Percentiles rank a stretch among this genome's conserved stretches.
Conservation (phyloP, 2,888 invertebrate genomes). For the Tipula helvola region DNA sequence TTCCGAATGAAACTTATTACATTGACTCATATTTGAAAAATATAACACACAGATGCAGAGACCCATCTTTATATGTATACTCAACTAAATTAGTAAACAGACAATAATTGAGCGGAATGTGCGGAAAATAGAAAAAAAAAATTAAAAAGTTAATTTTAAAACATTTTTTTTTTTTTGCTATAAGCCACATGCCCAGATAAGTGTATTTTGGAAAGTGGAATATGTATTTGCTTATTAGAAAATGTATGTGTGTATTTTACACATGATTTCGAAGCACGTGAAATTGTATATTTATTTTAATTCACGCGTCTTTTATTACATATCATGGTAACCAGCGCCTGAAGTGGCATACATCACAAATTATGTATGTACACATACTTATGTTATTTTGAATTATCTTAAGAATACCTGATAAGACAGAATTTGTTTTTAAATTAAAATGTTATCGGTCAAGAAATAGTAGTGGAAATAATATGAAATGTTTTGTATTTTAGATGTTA, state of each 20-base stretch:
- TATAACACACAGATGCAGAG: neutral
- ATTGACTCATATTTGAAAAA: neutral
- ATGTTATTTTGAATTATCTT: neutral
- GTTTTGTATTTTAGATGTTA: neutral
- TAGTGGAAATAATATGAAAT: neutral
- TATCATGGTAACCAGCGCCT: neutral
- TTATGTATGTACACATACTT: neutral
- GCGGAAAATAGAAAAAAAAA: neutral
- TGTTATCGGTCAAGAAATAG: neutral
- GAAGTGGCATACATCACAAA: neutral
- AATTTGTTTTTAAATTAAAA: neutral
- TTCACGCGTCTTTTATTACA: neutral
- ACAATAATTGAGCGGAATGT: neutral
- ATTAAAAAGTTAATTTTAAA: neutral
- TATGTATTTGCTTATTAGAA: neutral
- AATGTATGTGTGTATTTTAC: neutral
- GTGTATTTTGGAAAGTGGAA: neutral
- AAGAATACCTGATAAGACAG: neutral
- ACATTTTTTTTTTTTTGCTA: neutral
- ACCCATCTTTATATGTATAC: neutral
- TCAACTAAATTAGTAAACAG: neutral
- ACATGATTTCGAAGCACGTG: neutral
- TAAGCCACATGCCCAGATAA: neutral
- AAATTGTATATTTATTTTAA: neutral
- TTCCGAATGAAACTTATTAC: neutral